Conservation (phyloP, 30 jellyfish, hydroid and myxozoan species). For the Chrysaora quinquecirrha region DNA sequence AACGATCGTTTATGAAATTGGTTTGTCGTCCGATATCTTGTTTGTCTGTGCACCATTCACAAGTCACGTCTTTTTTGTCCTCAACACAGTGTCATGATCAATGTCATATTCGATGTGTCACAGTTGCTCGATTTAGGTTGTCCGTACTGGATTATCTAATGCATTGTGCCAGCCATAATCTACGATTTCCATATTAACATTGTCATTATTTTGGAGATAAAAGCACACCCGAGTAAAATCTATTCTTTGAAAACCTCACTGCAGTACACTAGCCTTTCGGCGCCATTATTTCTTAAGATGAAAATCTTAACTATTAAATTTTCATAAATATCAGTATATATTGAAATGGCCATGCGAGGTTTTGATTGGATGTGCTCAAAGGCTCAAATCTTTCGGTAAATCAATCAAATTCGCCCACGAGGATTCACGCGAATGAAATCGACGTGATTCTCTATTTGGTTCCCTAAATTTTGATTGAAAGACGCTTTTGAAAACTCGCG, state of each 20-base stretch:
- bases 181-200: background rate
- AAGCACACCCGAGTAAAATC: background rate
- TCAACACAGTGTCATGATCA: too few species aligned
- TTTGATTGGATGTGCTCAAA: too few species aligned
- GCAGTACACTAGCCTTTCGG: background rate
- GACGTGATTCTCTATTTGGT: too few species aligned
- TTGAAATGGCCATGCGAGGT: background rate
- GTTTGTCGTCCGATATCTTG: too few species aligned
- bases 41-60: too few species aligned
- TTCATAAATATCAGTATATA: too few species aligned
- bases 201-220: background rate
- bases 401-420: too few species aligned
- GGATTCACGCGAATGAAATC: background rate
- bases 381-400: too few species aligned
- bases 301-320: background rate
- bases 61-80: too few species aligned
- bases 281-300: background rate
- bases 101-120: background rate
- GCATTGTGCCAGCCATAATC: background rate
- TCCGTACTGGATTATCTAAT: background rate
- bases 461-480: too few species aligned
- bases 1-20: too few species aligned
- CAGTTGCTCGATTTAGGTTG: background rate
- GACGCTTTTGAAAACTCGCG: too few species aligned
- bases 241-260: background rate